Evolutionary conservation across 2,888 invertebrate genomes (phyloP).

Genomic region (Theodoxus fluviatilis): DNA sequence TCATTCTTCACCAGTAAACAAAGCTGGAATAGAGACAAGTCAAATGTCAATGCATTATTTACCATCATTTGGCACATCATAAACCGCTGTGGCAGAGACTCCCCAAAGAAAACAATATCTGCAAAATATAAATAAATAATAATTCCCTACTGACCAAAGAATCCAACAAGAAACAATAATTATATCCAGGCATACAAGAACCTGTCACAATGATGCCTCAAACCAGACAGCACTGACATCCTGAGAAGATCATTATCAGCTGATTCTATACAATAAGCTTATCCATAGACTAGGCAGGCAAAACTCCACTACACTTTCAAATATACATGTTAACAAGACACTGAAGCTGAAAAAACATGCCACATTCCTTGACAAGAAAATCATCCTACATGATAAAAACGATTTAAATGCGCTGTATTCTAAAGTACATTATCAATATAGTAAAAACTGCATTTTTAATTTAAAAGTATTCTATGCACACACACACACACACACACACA

Average conservation of each 20-base stretch:
- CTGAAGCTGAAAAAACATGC: not conserved
- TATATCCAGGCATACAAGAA: too few species aligned
- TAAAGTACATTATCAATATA: not conserved
- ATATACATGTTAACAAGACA: slow-evolving; percentile 19
- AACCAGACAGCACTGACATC: too few species aligned
- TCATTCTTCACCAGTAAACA: not conserved
- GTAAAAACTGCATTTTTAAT: not conserved
- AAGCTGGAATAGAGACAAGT: not conserved
- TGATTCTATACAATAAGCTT: too few species aligned
- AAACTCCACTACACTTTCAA: not conserved
- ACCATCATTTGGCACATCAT: slow-evolving; percentile 70
- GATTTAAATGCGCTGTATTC: not conserved
- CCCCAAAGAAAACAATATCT: slow-evolving; percentile 95
- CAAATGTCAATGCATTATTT: slow-evolving; percentile 44
- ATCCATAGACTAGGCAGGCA: too few species aligned
- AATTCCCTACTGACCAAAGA: slow-evolving; percentile 40
- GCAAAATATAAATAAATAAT: slow-evolving; percentile 33
- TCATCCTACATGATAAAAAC: not conserved
- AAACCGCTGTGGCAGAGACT: slow-evolving; percentile 83
- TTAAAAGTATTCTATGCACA: not conserved
- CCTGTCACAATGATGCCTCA: too few species aligned
- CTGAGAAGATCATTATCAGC: too few species aligned
- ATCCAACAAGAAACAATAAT: not conserved
- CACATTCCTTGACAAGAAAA: not conserved
- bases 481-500: not conserved